A percentile compares a stretch with the other conserved stretches of the same genome.
phyloP scores from a whole-genome alignment of 1,140 invertebrate genomes.

The Ectropis grisescens region DNA sequence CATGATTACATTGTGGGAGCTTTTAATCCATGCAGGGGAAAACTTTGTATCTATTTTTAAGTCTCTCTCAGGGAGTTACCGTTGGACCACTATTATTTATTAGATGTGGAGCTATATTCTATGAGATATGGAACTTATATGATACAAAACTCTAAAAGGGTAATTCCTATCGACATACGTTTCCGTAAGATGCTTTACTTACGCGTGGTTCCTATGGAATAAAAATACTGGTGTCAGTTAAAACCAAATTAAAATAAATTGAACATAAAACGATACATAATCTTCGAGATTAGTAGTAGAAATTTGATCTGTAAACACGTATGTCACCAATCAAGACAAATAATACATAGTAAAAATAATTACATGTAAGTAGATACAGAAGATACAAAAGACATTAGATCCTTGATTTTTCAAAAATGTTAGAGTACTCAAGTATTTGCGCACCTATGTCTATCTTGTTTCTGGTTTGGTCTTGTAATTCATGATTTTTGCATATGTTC shows the following conservation, averaged over 20 bases:
- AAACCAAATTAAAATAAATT: conserved; percentile 28
- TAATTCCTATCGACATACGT: conserved; percentile 53
- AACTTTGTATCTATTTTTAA: conserved; percentile 19
- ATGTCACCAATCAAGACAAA: too few relatives aligned
- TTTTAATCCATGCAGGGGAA: conserved; percentile 32
- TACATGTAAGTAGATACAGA: too few relatives aligned
- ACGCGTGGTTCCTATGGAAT: conserved; percentile 72
- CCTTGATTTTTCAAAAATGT: too few relatives aligned
- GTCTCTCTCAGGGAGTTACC: conserved; percentile 1
- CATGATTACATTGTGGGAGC: conserved; percentile 2
- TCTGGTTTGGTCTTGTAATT: too few relatives aligned
- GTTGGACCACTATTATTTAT: conserved; percentile 7
- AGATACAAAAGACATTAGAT: too few relatives aligned
- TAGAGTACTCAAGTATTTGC: too few relatives aligned
- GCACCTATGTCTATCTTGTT: too few relatives aligned
- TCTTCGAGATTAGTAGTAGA: too few relatives aligned
- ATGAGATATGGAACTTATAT: neutral
- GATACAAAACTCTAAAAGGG: conserved; percentile 39
- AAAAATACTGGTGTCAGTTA: conserved; percentile 59
- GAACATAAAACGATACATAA: too few relatives aligned
- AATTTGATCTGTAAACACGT: too few relatives aligned
- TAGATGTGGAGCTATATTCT: conserved; percentile 1
- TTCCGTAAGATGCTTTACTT: conserved; percentile 53
- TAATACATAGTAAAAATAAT: too few relatives aligned
- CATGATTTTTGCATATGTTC: too few relatives aligned